These are phyloP conservation scores for Melolontha melolontha DNA, from an alignment of 2,888 invertebrate genomes.

Conservation along the genomic window DNA sequence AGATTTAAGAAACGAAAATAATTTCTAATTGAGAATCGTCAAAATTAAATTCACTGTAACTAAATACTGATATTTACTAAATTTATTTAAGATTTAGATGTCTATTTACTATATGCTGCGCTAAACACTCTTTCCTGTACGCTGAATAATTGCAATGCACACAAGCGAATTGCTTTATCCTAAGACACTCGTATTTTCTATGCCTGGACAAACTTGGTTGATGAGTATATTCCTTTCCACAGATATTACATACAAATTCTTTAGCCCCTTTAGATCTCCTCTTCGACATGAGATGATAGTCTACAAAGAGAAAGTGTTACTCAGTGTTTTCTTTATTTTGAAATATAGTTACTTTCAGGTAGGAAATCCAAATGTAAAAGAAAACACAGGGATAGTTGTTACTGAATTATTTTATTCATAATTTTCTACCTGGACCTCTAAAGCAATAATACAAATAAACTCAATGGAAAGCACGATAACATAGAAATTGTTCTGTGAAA, in stretches of 20 bases:
- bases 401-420: constrained; percentile 39
- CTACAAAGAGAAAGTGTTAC: constrained; percentile 33
- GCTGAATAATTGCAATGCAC: constrained; percentile 73
- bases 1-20: too few species aligned
- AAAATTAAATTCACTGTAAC: too few species aligned
- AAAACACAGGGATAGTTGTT: constrained; percentile 67
- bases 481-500: constrained; percentile 31
- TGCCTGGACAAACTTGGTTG: constrained; percentile 81
- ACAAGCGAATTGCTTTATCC: constrained; percentile 74
- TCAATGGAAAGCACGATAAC: constrained; percentile 34
- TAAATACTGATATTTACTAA: too few species aligned
- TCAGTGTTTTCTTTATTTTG: background rate
- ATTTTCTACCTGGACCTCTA: constrained; percentile 42
- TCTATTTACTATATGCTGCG: constrained; percentile 38
- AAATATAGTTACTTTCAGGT: background rate
- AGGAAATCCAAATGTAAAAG: constrained; percentile 57
- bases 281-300: constrained; percentile 4
- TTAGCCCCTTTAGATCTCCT: constrained; percentile 10
- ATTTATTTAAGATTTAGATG: constrained; percentile 20
- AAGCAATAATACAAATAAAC: constrained; percentile 37
- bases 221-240: constrained; percentile 85
- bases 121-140: constrained; percentile 72
- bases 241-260: constrained; percentile 70
- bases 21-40: too few species aligned
- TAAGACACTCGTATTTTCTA: constrained; percentile 78